Percentiles rank a stretch among this genome's conserved stretches.
Evolutionary conservation across 92 coral and sea anemone genomes (phyloP).

Genomic region (Siderastrea radians): DNA sequence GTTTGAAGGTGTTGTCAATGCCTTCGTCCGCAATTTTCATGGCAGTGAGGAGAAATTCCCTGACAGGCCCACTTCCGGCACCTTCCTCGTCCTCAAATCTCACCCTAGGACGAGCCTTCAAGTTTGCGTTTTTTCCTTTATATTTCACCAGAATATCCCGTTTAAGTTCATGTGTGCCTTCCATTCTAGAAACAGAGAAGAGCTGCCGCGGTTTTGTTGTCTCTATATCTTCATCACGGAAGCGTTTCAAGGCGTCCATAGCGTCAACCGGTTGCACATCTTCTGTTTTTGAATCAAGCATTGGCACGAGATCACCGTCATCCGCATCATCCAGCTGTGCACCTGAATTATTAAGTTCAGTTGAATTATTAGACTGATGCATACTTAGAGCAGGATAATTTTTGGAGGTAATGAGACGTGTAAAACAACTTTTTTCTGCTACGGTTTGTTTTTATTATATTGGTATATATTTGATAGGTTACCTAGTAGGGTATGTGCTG

Average conservation of each 20-base stretch:
- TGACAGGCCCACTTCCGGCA: conserved; percentile 63
- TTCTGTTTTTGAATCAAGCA: conserved; percentile 8
- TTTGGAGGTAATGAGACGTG: too few relatives aligned
- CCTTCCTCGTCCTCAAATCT: conserved; percentile 77
- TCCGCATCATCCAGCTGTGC: conserved; percentile 35
- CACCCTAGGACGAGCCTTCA: conserved; percentile 43
- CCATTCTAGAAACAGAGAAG: conserved; percentile 30
- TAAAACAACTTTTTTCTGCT: too few relatives aligned
- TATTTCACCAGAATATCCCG: conserved; percentile 33
- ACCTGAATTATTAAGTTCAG: conserved; percentile 17
- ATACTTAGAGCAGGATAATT: too few relatives aligned
- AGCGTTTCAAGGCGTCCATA: conserved; percentile 34
- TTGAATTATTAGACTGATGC: too few relatives aligned
- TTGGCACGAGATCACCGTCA: conserved; percentile 18
- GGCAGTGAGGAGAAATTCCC: conserved; percentile 58
- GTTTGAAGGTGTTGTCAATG: conserved; percentile 55
- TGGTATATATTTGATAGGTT: neutral
- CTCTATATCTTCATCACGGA: conserved; percentile 23
- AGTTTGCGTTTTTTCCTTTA: conserved; percentile 34
- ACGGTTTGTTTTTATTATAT: too few relatives aligned
- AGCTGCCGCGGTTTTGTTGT: conserved; percentile 15
- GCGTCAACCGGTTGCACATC: conserved; percentile 31
- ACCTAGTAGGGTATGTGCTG: conserved; percentile 17
- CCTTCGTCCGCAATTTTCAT: conserved; percentile 70
- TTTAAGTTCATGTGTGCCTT: conserved; percentile 39